Evolutionary conservation across 2,113 vertebrate genomes (phyloP), one percentile per base, ranked within the genome.

Genomic region (Mesitornis unicolor): DNA sequence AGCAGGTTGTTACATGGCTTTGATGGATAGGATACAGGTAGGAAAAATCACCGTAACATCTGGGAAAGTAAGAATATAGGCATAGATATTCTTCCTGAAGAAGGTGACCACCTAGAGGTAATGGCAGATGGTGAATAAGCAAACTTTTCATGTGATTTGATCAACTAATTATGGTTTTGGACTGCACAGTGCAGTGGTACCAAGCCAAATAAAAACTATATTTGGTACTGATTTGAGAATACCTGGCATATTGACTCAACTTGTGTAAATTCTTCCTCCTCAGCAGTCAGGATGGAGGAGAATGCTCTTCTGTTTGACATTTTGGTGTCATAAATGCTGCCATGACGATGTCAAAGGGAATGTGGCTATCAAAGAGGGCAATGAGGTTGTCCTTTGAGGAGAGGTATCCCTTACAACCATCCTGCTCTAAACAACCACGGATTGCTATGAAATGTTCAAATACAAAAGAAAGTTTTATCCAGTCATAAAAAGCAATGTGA

Each of bases 1-100:
- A 92, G 90, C 80, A 69, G 83, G 65, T 87, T 90, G 80, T 78
- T 95, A 96, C 92, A 92, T 93, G 88, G 90, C 85, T 96, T 93
- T 95, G 90, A 96, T 96, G 77, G 86, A 95, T 94, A 93, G 65
- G 48, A 35, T 79, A 50, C 48, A 75, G 71, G 47, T 56, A 93
- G 85, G 64, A 96, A 96, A 96, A 93, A 90, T 90, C 85, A 71
- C 64, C n/a, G 7, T 20, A 90, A 90, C 93, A 94, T 93, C 93
- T 89, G 76, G 88, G 33, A 56, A 77, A 77, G 73, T 25, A 92
- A 84, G 61, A 89, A 73, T 33, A 43, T 36, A 68, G 73, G 43
- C 56, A 42, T 21, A 76, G 88, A 38, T 87, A 4, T 14, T 90
- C 50, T 81, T 81, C 86, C 93, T 68, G 88, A 92, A 71, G 54